A percentile compares a stretch with the other conserved stretches of the same genome.
Evolutionary conservation across 1,140 invertebrate species (phyloP).

Genomic region (Cryptotermes secundus): DNA sequence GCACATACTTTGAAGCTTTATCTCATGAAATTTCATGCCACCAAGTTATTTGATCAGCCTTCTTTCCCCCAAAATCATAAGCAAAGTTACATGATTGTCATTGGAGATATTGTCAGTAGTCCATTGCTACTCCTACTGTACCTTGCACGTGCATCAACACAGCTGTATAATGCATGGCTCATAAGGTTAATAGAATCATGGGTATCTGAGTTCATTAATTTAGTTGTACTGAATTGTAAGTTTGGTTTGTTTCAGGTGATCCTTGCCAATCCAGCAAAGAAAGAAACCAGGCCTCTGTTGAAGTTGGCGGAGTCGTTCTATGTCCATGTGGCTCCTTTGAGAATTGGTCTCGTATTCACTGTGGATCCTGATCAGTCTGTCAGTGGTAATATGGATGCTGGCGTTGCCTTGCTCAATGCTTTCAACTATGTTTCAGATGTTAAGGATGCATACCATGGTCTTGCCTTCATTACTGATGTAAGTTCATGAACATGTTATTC

Average conservation of each 20-base stretch:
- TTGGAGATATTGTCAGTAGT: no score
- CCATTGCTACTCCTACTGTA: no score
- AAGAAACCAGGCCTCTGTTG: slow-evolving; percentile 68
- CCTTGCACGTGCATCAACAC: no score
- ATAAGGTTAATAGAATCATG: no score
- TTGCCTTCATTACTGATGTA: slow-evolving; percentile 83
- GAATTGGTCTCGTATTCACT: slow-evolving; percentile 90
- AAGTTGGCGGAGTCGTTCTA: slow-evolving; percentile 90
- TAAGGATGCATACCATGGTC: slow-evolving; percentile 58
- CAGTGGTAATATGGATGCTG: slow-evolving; percentile 68
- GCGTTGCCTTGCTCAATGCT: slow-evolving; percentile 84
- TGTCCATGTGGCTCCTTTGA: slow-evolving; percentile 81
- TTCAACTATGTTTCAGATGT: slow-evolving; percentile 52
- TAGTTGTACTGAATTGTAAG: no score
- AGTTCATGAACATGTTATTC: slow-evolving; percentile 40
- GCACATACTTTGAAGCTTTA: no score
- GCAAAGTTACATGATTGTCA: no score
- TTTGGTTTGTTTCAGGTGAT: slow-evolving; percentile 62
- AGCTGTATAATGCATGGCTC: no score
- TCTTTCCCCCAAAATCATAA: no score
- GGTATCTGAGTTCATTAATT: no score
- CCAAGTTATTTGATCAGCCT: no score
- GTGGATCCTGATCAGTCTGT: slow-evolving; percentile 60
- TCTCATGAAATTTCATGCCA: no score
- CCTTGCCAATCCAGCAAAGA: slow-evolving; percentile 82